Conservation (phyloP, 2,888 invertebrate species). For the Archips crataeganus region DNA sequence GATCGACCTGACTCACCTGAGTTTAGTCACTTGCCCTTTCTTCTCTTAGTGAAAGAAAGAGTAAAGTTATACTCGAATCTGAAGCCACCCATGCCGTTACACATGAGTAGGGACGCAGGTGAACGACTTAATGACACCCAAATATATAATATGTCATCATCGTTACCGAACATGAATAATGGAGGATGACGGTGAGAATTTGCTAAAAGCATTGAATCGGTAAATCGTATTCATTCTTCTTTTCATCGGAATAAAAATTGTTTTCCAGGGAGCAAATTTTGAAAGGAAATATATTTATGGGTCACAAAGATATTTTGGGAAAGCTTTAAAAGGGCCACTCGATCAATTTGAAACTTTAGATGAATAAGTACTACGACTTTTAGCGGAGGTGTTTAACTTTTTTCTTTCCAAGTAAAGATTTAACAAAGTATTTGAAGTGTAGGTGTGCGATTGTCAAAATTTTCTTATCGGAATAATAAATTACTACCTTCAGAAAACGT, state of each 20-base stretch:
- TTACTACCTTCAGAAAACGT: background rate
- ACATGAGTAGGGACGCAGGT: slow-evolving; percentile 48
- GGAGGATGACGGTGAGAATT: slow-evolving; percentile 57
- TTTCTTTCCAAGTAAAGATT: background rate
- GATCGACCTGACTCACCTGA: background rate
- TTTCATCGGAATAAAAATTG: slow-evolving; percentile 47
- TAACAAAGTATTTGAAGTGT: background rate
- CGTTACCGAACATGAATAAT: slow-evolving; percentile 67
- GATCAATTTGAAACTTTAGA: slow-evolving; percentile 1
- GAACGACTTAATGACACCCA: slow-evolving; percentile 65
- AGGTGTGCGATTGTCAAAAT: background rate
- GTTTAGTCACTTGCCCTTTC: background rate
- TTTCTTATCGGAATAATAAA: background rate
- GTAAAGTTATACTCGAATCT: background rate
- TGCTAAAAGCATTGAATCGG: slow-evolving; percentile 49
- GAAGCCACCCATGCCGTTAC: background rate
- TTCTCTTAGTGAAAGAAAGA: background rate
- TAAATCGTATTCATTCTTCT: slow-evolving; percentile 53
- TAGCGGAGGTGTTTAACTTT: background rate
- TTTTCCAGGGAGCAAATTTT: slow-evolving; percentile 35
- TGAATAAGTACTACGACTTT: background rate
- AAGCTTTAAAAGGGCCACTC: background rate
- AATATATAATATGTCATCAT: slow-evolving; percentile 61
- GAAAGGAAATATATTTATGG: background rate
- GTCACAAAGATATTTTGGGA: slow-evolving; percentile 20